Evolutionary conservation across 2,888 invertebrate species (phyloP), one percentile per base, ranked within the genome.

Genomic region (Macrosoma leucophasiata): DNA sequence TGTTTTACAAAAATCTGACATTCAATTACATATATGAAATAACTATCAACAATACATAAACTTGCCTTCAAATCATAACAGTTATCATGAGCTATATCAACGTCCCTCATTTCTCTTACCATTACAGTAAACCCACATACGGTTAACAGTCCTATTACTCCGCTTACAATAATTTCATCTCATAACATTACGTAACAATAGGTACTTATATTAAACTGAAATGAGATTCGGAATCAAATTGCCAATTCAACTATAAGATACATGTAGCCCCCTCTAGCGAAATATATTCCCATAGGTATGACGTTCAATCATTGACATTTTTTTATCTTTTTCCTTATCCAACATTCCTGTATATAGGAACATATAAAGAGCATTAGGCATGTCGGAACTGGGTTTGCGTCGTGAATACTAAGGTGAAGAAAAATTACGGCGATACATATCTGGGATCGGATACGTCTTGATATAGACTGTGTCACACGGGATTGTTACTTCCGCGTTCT

Each of bases 211-310:
- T n/a, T n/a, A n/a, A n/a, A n/a, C n/a, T n/a, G n/a, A n/a, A n/a
- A n/a, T n/a, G n/a, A n/a, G n/a, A n/a, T n/a, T n/a, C n/a, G n/a
- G n/a, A n/a, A 51, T 41, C 57, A 66, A 68, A 71, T 72, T 68
- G 71, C 59, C 71, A 69, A 73, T 75, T 71, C 62, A 58, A 60
- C 57, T 58, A 60, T 56, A 57, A 67, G 66, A 68, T 70, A 71
- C 70, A 72, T 65, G 67, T 65, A 62, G 50, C 53, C 52, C 53
- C 55, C 56, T 55, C 55, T 48, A 50, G 51, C 57, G 49, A 72
- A 77, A 78, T 76, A 66, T 79, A 82, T 82, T 84, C 84, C 79
- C 81, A 62, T 56, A 72, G 78, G 82, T 72, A 77, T 71, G 72
- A 65, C 70, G 67, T 71, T 78, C 77, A 77, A 81, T 84, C 82